Percentiles rank a stretch among this genome's conserved stretches.
phyloP scores from a whole-genome alignment of 2,888 invertebrate species.

The Zeuzera pyrina region DNA sequence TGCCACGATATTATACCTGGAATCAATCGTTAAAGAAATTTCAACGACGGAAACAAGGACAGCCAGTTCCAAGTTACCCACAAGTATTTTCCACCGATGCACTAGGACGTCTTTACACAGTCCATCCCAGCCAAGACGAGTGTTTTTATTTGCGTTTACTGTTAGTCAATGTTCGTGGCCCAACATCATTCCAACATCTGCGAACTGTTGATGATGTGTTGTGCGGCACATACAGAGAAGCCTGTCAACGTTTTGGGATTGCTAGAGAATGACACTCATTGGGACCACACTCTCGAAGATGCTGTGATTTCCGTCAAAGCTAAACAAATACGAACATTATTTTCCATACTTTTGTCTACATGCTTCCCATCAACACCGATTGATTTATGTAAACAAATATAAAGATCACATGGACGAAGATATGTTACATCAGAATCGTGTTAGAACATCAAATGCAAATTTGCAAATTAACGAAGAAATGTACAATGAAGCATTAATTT shows the following conservation, averaged over 20 bases:
- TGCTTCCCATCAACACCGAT: constrained; percentile 15
- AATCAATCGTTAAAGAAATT: neutral
- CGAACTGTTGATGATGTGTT: constrained; percentile 16
- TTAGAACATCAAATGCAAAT: constrained; percentile 8
- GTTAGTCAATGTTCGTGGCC: constrained; percentile 27
- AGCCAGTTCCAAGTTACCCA: constrained; percentile 8
- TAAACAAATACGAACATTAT: neutral
- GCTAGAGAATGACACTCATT: neutral
- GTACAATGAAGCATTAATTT: constrained; percentile 1
- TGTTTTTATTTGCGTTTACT: constrained; percentile 34
- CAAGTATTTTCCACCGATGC: constrained; percentile 27
- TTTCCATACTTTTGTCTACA: neutral
- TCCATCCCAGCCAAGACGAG: constrained; percentile 29
- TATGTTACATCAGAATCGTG: constrained; percentile 12
- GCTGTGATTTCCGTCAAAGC: neutral
- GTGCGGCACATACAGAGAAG: constrained; percentile 9
- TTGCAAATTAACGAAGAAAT: constrained; percentile 2
- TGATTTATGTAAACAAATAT: constrained; percentile 16
- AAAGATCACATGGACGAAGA: constrained; percentile 16
- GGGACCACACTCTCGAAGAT: neutral
- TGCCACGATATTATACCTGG: neutral
- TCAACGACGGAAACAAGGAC: neutral
- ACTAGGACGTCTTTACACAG: constrained; percentile 30
- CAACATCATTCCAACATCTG: constrained; percentile 16
- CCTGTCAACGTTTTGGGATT: neutral